Evolutionary conservation across 2,797 vertebrate species (phyloP), one percentile per base, ranked within the genome.

Genomic region (Phalanger gymnotis): DNA sequence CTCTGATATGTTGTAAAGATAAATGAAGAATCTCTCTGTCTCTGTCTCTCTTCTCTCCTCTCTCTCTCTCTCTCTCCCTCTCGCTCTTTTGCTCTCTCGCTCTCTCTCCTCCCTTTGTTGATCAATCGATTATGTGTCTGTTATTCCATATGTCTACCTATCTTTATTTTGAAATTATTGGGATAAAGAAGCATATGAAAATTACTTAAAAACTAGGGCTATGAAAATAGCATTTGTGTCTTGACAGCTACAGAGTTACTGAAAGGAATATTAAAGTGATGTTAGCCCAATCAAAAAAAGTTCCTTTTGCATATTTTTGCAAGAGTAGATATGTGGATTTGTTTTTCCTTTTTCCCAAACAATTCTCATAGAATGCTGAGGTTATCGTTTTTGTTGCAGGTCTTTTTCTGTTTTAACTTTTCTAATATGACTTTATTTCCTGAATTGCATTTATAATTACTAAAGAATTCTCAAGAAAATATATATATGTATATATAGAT

Each of bases 191-290:
- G 61, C 54, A 40, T 57, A 27, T 53, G 10, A n/a, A 93, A 95
- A 94, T 93, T 31, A 53, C 54, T 19, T 53, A 28, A 31, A 94
- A 92, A 90, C 95, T 22, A 91, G 93, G 40, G 5, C 89, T 91
- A 96, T 56, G 53, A 96, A 95, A 92, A 52, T 51, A 12, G 11
- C 61, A 90, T n/a, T 54, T 56, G 9, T 93, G 73, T 56, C 90
- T 91, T 22, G n/a, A 95, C 31, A 95, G 92, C 54, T 25, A 89
- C 12, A 92, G 3, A 34, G n/a, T 25, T 47, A 53, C 11, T 91
- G 28, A 66, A 56, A 58, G 53, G 57, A 93, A 94, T 55, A 94
- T 73, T 51, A 57, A 97, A 93, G 66, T 57, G 52, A 90, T 55
- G 58, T 7, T 92, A 95, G 91, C 34, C 90, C 3, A 53, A 12